Base-by-base conservation (phyloP, 2,888 invertebrate species). In the Drosophila meridionalis region DNA sequence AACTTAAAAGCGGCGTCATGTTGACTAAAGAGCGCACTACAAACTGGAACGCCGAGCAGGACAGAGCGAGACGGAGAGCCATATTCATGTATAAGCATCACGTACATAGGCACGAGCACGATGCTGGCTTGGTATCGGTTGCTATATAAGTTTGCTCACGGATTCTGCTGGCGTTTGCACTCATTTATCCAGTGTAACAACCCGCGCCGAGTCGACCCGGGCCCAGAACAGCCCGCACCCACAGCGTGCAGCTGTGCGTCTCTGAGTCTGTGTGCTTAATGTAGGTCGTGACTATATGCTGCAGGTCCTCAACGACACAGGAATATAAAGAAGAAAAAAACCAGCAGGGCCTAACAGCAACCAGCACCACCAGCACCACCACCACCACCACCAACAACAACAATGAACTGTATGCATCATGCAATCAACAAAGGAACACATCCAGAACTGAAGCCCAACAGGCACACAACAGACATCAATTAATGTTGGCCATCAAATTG, bases 401-500 rank as follows among this genome's bases (percentile, higher is more conserved):
- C n/a, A 43, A n/a, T 9, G 9, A 43, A 42, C 36, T 28, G 30
- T 53, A 28, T 28, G 32, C 43, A 69, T 42, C 52, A 45, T 59
- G 52, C 47, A 69, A 53, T 42, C 38, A 69, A 28, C 69, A 45
- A 58, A 50, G 32, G 45, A 42, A 42, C 38, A 26, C 42, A 43
- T n/a, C n/a, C 20, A 43, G 57, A 43, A 20, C 30, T 42, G 14
- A 52, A 32, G 40, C 55, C 14, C 32, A 36, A 58, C 61, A 69
- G 57, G 28, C n/a, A 45, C 50, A 66, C 56, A 60, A 47, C 45
- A 69, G 52, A 57, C 38, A 61, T 73, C 77, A 73, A 69, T 73
- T 71, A 73, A 76, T 70, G 73, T 58, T 73, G 47, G 62, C 61
- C 53, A 70, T 73, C 71, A 76, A 76, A 76, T 61, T 47, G 42